A percentile compares a stretch with the other conserved stretches of the same genome.
phyloP scores from a whole-genome alignment of 2,888 invertebrate species.

The Caenorhabditis zanzibari region DNA sequence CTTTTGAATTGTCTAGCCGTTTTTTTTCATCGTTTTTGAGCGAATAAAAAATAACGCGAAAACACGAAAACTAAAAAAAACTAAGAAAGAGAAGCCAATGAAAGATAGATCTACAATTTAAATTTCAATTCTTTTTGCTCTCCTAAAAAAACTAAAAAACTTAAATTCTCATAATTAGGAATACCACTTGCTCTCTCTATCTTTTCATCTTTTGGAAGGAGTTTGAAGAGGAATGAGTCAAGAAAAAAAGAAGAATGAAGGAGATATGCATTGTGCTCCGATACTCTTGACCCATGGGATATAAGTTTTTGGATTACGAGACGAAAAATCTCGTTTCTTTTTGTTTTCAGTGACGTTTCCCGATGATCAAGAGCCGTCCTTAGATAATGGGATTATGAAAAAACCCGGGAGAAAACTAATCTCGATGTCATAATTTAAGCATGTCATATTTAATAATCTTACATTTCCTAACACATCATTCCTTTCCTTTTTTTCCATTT shows the following conservation, averaged over 20 bases:
- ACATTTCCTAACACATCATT: slow-evolving; percentile 7
- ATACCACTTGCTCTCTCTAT: slow-evolving; percentile 10
- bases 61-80: slow-evolving; percentile 25
- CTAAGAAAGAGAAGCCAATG: slow-evolving; percentile 30
- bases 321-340: slow-evolving; percentile 2
- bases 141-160: neutral
- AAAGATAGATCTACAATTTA: slow-evolving; percentile 25
- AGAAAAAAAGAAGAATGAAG: slow-evolving; percentile 1
- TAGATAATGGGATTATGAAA: slow-evolving; percentile 29
- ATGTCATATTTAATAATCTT: slow-evolving; percentile 35
- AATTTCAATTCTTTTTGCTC: slow-evolving; percentile 28
- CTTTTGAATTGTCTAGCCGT: slow-evolving; percentile 30
- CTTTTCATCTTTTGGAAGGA: neutral
- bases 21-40: slow-evolving; percentile 17
- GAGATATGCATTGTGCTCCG: slow-evolving; percentile 16
- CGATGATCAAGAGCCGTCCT: slow-evolving; percentile 17
- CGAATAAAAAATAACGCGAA: slow-evolving; percentile 20
- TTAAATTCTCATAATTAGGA: slow-evolving; percentile 11
- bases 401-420: slow-evolving; percentile 4
- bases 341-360: slow-evolving; percentile 9
- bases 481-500: slow-evolving; percentile 4
- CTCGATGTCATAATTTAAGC: slow-evolving; percentile 36
- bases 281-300: slow-evolving; percentile 15
- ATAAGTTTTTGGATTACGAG: slow-evolving; percentile 23
- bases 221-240: neutral